Conservation (phyloP, 2,888 invertebrate genomes). For the Aphidoletes aphidimyza region DNA sequence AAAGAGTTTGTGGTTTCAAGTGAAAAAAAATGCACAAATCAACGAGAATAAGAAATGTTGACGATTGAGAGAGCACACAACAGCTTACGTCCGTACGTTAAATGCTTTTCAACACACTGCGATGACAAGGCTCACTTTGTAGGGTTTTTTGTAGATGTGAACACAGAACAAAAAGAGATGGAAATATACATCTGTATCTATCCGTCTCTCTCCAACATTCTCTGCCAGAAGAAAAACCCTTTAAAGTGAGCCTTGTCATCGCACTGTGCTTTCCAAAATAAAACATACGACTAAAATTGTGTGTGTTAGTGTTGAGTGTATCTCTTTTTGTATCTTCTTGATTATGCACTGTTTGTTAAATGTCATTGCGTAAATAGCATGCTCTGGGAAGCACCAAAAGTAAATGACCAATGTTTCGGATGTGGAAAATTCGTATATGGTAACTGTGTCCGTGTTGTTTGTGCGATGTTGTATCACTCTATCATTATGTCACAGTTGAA, state of each 20-base stretch:
- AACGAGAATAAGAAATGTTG: background rate
- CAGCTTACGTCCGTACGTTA: too few relatives aligned
- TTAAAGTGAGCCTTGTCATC: too few relatives aligned
- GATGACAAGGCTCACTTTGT: too few relatives aligned
- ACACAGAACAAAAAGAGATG: too few relatives aligned
- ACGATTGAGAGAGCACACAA: background rate
- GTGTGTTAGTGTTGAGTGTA: too few relatives aligned
- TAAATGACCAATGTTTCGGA: background rate
- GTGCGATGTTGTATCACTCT: conserved; percentile 5
- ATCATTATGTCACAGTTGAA: background rate
- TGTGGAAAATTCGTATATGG: background rate
- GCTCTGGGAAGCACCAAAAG: background rate
- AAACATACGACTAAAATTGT: too few relatives aligned
- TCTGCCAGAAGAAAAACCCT: too few relatives aligned
- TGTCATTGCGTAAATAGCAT: background rate
- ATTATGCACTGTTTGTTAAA: background rate
- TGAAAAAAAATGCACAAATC: background rate
- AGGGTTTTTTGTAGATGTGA: too few relatives aligned
- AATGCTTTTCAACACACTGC: too few relatives aligned
- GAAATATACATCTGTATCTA: too few relatives aligned
- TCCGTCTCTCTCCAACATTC: too few relatives aligned
- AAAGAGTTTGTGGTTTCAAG: background rate
- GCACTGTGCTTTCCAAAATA: too few relatives aligned
- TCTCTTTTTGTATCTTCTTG: background rate
- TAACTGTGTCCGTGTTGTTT: background rate